Evolutionary conservation across 2,797 vertebrate species (phyloP).

Genomic region (Galagoides demidoff): DNA sequence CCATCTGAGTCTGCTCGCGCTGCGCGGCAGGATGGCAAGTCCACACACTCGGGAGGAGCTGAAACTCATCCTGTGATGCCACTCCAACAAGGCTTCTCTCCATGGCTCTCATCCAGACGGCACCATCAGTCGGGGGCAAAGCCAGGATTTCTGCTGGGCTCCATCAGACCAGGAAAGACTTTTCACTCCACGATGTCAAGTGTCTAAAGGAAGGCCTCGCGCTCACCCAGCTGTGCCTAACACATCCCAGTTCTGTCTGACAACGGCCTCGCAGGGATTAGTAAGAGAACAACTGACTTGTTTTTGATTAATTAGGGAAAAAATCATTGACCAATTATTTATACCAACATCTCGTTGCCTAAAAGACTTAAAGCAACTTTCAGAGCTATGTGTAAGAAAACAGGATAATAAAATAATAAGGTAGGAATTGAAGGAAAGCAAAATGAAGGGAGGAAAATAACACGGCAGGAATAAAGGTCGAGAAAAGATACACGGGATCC

Average conservation of each 20-base stretch:
- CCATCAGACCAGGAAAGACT: background rate
- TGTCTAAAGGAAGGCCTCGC: background rate
- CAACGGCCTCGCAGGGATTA: background rate
- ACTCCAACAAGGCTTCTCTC: too few relatives aligned
- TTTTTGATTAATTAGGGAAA: background rate
- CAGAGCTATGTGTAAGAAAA: background rate
- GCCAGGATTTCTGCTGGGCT: background rate
- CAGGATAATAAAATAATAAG: background rate
- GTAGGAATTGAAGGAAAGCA: background rate
- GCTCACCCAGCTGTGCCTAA: background rate
- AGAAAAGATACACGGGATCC: background rate
- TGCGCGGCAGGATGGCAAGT: background rate
- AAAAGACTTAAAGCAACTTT: background rate
- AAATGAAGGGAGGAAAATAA: background rate
- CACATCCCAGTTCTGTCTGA: background rate
- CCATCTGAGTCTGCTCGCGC: accelerated
- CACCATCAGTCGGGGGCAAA: background rate
- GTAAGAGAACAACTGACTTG: background rate
- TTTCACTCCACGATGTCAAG: too few relatives aligned
- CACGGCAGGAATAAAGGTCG: background rate
- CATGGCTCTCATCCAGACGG: background rate
- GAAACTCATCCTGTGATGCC: background rate
- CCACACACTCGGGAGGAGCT: background rate
- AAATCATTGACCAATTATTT: background rate
- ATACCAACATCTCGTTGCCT: background rate